These are phyloP conservation scores for Chanos chanos DNA, from an alignment of 2,797 vertebrate genomes.

Conservation along the genomic window DNA sequence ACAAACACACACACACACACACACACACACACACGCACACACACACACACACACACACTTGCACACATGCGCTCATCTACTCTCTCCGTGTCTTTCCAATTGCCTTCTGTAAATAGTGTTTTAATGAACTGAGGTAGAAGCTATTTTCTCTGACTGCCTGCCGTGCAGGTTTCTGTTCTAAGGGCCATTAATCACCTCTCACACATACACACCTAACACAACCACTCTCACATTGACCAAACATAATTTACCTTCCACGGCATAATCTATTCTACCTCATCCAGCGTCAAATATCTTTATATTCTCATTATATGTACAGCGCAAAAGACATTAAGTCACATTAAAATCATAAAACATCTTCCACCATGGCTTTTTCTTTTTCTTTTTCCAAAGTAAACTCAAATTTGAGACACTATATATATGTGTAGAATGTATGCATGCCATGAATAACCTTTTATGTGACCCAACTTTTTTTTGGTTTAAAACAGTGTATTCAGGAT, in stretches of 20 bases:
- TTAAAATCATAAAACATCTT: too few species aligned
- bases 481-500: constrained; percentile 4
- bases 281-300: too few species aligned
- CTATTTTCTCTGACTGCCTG: constrained; percentile 32
- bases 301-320: too few species aligned
- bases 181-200: constrained; percentile 36
- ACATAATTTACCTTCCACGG: constrained; percentile 20
- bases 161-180: constrained; percentile 36
- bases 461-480: too few species aligned
- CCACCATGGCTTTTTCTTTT: too few species aligned
- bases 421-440: too few species aligned
- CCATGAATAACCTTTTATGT: too few species aligned
- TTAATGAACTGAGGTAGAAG: constrained; percentile 43
- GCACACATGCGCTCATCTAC: not conserved
- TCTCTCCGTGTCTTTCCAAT: constrained; percentile 26
- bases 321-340: too few species aligned
- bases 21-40: not conserved
- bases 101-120: constrained; percentile 37
- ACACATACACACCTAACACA: not conserved
- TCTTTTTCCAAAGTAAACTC: too few species aligned
- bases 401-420: too few species aligned
- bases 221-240: constrained; percentile 8
- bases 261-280: too few species aligned
- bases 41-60: not conserved
- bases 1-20: not conserved